These are phyloP conservation scores for Pelvicachromis taeniatus DNA, from an alignment of 2,113 vertebrate genomes.

Conservation along the genomic window DNA sequence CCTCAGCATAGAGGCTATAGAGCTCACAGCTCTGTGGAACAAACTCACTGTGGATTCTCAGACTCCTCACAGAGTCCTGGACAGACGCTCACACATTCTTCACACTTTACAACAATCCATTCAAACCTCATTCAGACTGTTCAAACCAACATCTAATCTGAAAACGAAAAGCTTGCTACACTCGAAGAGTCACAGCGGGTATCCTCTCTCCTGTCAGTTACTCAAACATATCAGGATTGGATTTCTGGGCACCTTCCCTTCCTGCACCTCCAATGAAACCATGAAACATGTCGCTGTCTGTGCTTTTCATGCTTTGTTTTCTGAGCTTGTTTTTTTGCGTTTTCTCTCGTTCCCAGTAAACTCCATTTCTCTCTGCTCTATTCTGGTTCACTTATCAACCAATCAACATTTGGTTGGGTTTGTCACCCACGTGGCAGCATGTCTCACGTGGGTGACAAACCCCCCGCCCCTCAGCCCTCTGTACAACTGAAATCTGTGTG, in stretches of 20 bases:
- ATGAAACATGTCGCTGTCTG: background rate
- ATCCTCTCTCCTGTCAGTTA: background rate
- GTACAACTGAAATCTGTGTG: background rate
- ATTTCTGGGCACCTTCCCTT: background rate
- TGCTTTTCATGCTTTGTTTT: background rate
- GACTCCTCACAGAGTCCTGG: background rate
- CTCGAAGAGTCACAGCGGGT: no score
- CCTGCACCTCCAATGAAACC: background rate
- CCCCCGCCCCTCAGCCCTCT: background rate
- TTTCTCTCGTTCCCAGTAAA: background rate
- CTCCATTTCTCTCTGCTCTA: background rate
- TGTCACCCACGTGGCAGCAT: no score
- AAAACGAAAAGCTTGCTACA: background rate
- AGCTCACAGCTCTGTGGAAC: background rate
- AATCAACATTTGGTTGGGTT: rapidly evolving
- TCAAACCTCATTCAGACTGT: background rate
- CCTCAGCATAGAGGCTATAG: no score
- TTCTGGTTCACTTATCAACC: background rate
- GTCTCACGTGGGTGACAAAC: background rate
- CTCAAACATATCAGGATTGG: conserved; percentile 19
- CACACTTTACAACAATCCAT: background rate
- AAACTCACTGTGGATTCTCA: background rate
- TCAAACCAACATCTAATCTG: background rate
- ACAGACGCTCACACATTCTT: background rate
- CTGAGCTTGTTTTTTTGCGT: rapidly evolving